Conservation (phyloP, 2,888 invertebrate species). For the Schizaphis graminum region DNA sequence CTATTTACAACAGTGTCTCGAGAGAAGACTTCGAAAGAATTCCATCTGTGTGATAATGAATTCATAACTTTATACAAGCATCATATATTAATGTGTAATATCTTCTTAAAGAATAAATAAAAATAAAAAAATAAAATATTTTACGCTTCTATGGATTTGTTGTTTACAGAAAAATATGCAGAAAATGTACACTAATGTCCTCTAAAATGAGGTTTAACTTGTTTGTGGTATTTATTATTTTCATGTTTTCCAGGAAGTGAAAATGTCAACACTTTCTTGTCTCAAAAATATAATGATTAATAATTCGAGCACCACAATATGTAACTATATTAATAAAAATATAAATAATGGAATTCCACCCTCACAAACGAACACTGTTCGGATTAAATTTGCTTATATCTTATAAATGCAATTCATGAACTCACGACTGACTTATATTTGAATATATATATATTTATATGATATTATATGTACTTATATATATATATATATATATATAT, state of each 20-base stretch:
- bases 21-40: not conserved
- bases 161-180: not conserved
- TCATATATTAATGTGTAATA: not conserved
- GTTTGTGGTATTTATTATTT: not conserved
- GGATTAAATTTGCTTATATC: not conserved
- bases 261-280: not conserved
- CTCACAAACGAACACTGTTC: not conserved
- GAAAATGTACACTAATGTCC: not conserved
- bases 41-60: not conserved
- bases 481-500: no score
- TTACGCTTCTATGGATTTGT: not conserved
- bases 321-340: not conserved
- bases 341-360: not conserved
- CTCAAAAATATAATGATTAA: not conserved
- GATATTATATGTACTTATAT: no score
- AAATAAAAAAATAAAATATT: not conserved
- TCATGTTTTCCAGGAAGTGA: not conserved
- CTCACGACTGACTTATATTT: not conserved
- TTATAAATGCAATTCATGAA: not conserved
- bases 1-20: not conserved
- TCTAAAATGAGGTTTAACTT: not conserved
- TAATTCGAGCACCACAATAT: not conserved
- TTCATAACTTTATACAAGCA: not conserved
- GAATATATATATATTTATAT: not conserved
- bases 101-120: no score